These are phyloP conservation scores for Coracopsis vasa DNA, from an alignment of 2,113 vertebrate genomes.

Conservation along the genomic window DNA sequence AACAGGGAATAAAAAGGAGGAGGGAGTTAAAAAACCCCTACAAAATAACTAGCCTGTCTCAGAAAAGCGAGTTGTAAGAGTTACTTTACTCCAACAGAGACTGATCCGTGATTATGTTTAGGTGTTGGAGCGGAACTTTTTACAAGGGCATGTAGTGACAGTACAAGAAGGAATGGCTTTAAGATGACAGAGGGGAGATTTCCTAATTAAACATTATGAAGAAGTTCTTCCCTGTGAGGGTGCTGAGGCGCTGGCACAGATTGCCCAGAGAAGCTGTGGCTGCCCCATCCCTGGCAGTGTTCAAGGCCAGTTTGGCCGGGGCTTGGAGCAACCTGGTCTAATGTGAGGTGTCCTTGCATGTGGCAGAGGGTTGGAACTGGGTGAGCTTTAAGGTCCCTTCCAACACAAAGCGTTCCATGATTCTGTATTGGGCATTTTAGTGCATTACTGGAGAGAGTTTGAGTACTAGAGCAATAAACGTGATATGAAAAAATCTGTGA, in stretches of 20 bases:
- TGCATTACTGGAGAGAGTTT: background rate
- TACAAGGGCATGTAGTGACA: background rate
- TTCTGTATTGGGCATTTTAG: background rate
- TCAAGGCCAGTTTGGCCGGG: background rate
- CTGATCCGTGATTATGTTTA: rapidly evolving
- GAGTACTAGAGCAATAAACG: background rate
- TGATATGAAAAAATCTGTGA: background rate
- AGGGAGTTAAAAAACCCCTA: rapidly evolving
- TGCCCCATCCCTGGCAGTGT: background rate
- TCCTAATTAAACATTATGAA: background rate
- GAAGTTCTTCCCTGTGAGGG: background rate
- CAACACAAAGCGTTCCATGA: background rate
- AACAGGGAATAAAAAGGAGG: background rate
- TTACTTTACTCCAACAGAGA: background rate
- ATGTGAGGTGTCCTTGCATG: background rate
- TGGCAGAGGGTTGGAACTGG: background rate
- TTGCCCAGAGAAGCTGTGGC: background rate
- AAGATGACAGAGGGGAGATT: background rate
- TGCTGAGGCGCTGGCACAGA: background rate
- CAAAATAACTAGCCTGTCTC: background rate
- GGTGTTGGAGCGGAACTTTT: background rate
- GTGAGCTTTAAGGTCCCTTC: background rate
- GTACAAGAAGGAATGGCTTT: background rate
- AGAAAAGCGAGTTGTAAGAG: background rate
- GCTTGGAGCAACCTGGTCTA: background rate